Evolutionary conservation across 2,113 vertebrate species (phyloP), one percentile per base, ranked within the genome.

Genomic region (Alexandromys fortis): DNA sequence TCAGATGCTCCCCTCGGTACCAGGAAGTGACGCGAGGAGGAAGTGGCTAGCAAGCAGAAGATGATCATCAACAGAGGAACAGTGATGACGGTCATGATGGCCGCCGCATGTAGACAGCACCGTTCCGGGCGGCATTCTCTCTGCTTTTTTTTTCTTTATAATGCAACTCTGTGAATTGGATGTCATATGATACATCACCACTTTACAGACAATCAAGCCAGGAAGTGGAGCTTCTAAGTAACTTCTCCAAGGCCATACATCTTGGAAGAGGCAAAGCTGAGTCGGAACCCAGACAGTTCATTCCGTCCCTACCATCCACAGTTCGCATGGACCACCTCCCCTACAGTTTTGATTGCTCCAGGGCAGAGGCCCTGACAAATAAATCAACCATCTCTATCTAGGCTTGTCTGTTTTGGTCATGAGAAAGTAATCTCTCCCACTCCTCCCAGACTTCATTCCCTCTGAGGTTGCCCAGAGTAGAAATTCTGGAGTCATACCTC

Each of bases 141-240:
- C n/a, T 70, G 19, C 13, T 68, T 79, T 77, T 35, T 35, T 86
- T 89, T 16, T 47, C 78, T 38, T 89, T 90, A 82, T 42, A 65
- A 77, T 38, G 24, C 67, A 86, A 42, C 24, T 73, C 67, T 86
- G 30, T 70, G 83, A 92, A 79, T 47, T 87, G 63, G 24, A 75
- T 78, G 79, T 38, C 81, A 45, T 67, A 38, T 67, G 45, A 63
- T 38, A 73, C 12, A 45, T 14, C 67, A 30, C 55, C 81, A 70
- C 55, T 76, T 95, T 52, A 61, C 7, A 45, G 78, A 87, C 42
- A 35, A 52, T 45, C 79, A 83, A 82, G 88, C 17, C 35, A n/a
- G 85, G 26, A 72, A 61, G 88, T 68, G 72, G 85, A 89, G 73
- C 26, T 90, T 21, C n/a, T 70, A 96, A 94, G 72, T 33, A 68